phyloP scores from a whole-genome alignment of 2,797 vertebrate species.

The Chloroceryle amazona region DNA sequence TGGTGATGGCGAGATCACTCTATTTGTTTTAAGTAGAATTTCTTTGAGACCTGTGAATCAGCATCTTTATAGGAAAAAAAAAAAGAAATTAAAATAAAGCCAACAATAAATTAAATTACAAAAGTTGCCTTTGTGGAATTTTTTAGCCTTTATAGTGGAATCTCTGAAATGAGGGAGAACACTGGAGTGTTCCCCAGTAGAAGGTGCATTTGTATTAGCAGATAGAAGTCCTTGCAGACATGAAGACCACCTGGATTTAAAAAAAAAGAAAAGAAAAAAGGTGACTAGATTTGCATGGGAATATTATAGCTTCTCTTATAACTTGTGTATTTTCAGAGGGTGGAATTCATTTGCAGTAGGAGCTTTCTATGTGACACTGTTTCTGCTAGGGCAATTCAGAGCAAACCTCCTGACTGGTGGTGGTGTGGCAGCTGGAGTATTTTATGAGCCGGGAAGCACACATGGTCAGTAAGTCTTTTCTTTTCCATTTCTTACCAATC shows the following conservation, averaged over 20 bases:
- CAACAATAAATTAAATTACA: background rate
- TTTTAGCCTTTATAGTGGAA: background rate
- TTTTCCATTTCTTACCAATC: background rate
- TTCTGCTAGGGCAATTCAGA: background rate
- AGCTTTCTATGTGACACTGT: rapidly evolving
- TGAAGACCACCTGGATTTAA: background rate
- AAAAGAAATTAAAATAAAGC: background rate
- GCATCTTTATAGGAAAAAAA: background rate
- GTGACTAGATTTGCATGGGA: background rate
- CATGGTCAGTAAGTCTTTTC: background rate
- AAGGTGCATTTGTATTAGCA: background rate
- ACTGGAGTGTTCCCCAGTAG: background rate
- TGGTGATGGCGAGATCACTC: rapidly evolving
- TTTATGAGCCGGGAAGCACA: background rate
- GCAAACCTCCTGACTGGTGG: background rate
- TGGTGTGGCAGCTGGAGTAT: rapidly evolving
- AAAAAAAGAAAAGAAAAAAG: background rate
- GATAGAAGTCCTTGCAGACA: background rate
- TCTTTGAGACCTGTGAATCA: background rate
- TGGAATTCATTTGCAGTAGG: background rate
- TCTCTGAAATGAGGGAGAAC: background rate
- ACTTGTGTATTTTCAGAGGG: background rate
- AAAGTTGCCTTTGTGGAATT: background rate
- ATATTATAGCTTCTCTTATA: background rate
- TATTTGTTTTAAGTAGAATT: background rate